Evolutionary conservation across 2,888 invertebrate genomes (phyloP).

Genomic region (Hypercompe scribonia): DNA sequence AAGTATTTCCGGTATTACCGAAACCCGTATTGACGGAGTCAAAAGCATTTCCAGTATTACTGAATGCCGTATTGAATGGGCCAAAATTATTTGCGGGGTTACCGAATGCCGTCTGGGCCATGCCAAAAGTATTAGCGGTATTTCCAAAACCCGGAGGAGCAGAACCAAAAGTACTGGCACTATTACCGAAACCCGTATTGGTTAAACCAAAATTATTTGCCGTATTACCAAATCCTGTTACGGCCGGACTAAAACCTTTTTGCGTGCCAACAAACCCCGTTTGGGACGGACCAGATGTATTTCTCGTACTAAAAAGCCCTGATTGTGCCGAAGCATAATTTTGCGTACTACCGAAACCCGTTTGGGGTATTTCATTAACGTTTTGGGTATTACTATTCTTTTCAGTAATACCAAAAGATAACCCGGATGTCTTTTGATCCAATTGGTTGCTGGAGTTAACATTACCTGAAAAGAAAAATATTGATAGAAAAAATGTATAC

Average conservation of each 20-base stretch:
- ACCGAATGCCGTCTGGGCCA: neutral
- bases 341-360: neutral
- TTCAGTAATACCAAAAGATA: neutral
- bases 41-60: neutral
- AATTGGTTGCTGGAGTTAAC: neutral
- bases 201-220: no score
- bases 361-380: neutral
- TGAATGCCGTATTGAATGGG: neutral
- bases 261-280: no score
- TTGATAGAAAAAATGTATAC: neutral
- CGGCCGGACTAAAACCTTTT: neutral
- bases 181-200: no score
- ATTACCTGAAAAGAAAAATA: slow-evolving; percentile 10
- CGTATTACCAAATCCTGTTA: neutral
- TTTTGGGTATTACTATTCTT: neutral
- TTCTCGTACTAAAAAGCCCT: neutral
- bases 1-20: neutral
- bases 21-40: neutral
- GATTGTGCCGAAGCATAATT: neutral
- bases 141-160: neutral
- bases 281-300: neutral
- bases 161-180: neutral
- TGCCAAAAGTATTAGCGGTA: neutral
- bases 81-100: neutral
- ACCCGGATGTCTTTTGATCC: neutral